These are phyloP conservation scores for Equus quagga DNA, from an alignment of 2,113 vertebrate species.

Conservation along the genomic window DNA sequence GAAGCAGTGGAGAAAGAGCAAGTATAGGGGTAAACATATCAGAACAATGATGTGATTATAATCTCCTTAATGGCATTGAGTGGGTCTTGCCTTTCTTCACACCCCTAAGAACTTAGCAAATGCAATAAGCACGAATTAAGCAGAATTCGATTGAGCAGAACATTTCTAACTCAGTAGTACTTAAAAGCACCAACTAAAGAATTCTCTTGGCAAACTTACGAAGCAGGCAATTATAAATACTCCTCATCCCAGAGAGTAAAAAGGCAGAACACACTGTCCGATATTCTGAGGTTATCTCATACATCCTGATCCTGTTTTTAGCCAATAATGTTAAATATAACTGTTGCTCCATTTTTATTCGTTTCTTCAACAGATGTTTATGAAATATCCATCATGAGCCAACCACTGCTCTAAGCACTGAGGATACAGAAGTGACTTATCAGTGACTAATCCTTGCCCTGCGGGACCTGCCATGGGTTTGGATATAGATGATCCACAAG, in stretches of 20 bases:
- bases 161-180: neutral
- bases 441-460: neutral
- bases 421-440: neutral
- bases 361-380: neutral
- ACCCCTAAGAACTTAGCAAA: neutral
- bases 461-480: neutral
- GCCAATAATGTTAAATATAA: neutral
- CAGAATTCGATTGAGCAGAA: neutral
- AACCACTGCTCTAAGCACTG: neutral
- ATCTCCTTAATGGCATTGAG: neutral
- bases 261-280: neutral
- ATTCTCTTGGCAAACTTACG: neutral
- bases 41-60: neutral
- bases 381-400: neutral
- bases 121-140: neutral
- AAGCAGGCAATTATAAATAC: neutral
- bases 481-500: neutral
- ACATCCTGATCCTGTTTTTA: neutral
- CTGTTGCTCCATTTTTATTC: neutral
- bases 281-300: neutral
- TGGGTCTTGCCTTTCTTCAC: neutral
- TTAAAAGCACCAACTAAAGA: neutral
- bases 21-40: neutral
- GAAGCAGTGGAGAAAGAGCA: neutral
- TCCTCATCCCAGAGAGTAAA: neutral